A percentile compares a stretch with the other conserved stretches of the same genome.
Conservation (phyloP, 1,140 invertebrate genomes). For the Meloidogyne exigua region DNA sequence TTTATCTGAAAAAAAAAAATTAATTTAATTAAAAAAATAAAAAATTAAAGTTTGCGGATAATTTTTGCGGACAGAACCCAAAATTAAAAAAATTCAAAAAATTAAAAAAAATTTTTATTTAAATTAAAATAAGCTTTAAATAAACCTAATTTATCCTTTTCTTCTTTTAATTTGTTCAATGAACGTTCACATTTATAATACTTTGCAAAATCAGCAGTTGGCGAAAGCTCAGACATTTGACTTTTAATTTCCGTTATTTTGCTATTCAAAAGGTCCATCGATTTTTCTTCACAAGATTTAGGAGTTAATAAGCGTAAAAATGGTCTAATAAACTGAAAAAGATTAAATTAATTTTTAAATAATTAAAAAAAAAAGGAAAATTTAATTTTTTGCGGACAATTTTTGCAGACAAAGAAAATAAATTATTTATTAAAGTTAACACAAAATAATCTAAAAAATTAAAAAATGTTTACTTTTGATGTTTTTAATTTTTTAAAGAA, state of each 20-base stretch:
- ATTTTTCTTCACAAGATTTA: constrained; percentile 5
- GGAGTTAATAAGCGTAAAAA: background rate
- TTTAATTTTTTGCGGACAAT: background rate
- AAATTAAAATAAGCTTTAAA: background rate
- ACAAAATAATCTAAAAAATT: no score
- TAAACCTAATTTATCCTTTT: constrained; percentile 22
- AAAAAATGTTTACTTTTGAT: no score
- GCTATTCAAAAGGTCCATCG: background rate
- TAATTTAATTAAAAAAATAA: background rate
- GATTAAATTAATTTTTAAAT: background rate
- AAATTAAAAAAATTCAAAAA: background rate
- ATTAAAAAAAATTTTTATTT: no score
- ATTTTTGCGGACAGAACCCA: background rate
- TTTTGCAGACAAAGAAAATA: no score
- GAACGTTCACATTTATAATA: constrained; percentile 29
- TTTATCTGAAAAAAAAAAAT: background rate
- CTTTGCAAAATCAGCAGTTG: constrained; percentile 30
- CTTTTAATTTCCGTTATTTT: constrained; percentile 5
- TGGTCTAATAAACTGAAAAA: background rate
- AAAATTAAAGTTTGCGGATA: background rate
- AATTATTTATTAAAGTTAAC: no score
- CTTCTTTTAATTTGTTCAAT: constrained; percentile 22
- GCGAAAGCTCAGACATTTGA: constrained; percentile 25
- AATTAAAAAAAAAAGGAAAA: background rate
- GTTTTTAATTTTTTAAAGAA: no score